Conservation (phyloP, 1,140 invertebrate genomes). For the Zaprionus capensis region DNA sequence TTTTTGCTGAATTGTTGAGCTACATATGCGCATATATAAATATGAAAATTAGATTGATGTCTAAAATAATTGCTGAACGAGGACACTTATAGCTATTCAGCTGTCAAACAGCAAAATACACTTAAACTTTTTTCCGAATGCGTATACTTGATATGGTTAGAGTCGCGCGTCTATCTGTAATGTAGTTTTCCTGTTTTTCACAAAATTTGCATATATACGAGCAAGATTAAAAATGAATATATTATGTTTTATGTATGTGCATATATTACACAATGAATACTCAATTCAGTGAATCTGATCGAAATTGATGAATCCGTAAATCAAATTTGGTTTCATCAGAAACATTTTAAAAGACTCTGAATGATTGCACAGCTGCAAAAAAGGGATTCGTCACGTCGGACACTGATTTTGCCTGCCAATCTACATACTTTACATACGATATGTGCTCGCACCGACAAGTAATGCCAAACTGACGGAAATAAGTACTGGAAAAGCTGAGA, state of each 20-base stretch:
- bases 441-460: slow-evolving; percentile 29
- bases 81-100: background rate
- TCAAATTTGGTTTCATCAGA: background rate
- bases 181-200: background rate
- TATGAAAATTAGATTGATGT: background rate
- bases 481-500: slow-evolving; percentile 16
- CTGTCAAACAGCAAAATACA: background rate
- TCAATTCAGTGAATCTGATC: background rate
- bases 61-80: background rate
- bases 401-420: background rate
- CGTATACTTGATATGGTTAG: background rate
- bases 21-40: background rate
- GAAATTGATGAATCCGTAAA: background rate
- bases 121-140: background rate
- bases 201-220: background rate
- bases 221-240: background rate
- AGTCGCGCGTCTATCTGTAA: background rate
- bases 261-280: background rate
- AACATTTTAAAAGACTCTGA: background rate
- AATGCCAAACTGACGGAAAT: slow-evolving; percentile 29
- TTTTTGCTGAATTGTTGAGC: background rate
- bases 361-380: background rate
- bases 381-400: background rate
- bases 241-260: background rate
- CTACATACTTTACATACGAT: slow-evolving; percentile 6